Percentiles rank a stretch among this genome's conserved stretches.
Conservation (phyloP, 2,113 vertebrate species). For the Chlamydotis undulata region DNA sequence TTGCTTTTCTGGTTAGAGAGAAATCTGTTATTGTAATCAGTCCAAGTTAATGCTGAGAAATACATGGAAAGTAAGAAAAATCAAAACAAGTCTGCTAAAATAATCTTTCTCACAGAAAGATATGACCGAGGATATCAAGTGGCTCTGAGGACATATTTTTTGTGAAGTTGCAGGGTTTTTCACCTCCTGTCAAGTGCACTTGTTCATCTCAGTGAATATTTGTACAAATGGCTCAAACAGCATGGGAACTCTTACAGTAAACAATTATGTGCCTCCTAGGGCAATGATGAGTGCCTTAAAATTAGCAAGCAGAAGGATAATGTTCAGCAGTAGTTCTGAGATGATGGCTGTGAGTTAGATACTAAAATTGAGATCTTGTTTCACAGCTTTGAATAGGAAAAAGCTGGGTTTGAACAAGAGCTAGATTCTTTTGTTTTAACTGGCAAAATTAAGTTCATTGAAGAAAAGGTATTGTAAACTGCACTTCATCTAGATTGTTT, state of each 20-base stretch:
- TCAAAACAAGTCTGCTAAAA: not conserved
- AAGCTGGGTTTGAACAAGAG: not conserved
- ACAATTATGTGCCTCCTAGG: not conserved
- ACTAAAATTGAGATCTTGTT: not conserved
- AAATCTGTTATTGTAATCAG: not conserved
- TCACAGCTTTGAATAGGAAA: not conserved
- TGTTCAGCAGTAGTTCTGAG: not conserved
- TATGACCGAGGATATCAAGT: not conserved
- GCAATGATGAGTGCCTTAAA: not conserved
- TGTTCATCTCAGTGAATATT: not conserved
- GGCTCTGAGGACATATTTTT: not conserved
- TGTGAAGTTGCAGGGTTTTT: not conserved
- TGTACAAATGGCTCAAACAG: not conserved
- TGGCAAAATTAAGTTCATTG: not conserved
- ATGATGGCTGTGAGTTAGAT: not conserved
- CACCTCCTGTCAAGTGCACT: not conserved
- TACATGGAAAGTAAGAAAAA: not conserved
- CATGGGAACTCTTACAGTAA: not conserved
- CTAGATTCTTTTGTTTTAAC: not conserved
- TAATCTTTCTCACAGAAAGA: not conserved
- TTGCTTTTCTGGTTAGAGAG: not conserved
- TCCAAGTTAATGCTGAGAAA: not conserved
- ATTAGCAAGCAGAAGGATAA: not conserved
- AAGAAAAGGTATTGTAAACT: not conserved
- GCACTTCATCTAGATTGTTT: not conserved